phyloP scores from a whole-genome alignment of 2,888 invertebrate species.

The Iselma pallidipennis region DNA sequence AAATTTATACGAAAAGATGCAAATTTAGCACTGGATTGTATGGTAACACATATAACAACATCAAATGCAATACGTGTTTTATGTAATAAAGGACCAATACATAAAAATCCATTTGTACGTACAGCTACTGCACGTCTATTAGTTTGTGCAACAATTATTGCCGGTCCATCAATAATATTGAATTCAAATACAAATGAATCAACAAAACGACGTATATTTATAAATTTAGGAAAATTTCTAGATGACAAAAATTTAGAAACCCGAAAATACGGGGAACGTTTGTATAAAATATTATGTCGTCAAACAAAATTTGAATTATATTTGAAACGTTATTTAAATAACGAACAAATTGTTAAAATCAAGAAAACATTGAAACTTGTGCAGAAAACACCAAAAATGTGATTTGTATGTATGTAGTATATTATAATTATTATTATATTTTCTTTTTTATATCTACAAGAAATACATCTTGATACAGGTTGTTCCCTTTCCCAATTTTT shows the following conservation, averaged over 20 bases:
- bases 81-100: slow-evolving; percentile 56
- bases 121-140: slow-evolving; percentile 68
- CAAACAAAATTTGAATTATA: slow-evolving; percentile 61
- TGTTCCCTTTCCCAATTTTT: background rate
- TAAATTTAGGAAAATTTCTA: slow-evolving; percentile 58
- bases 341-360: slow-evolving; percentile 33
- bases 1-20: slow-evolving; percentile 76
- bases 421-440: slow-evolving; percentile 6
- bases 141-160: slow-evolving; percentile 65
- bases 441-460: background rate
- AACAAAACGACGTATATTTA: slow-evolving; percentile 58
- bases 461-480: background rate
- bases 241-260: slow-evolving; percentile 61
- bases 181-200: slow-evolving; percentile 59
- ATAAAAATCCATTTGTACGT: slow-evolving; percentile 72
- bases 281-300: slow-evolving; percentile 61
- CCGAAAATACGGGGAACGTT: slow-evolving; percentile 63
- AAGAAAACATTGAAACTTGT: slow-evolving; percentile 14
- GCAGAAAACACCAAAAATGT: slow-evolving; percentile 14
- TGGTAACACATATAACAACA: slow-evolving; percentile 70
- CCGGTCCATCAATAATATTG: slow-evolving; percentile 64
- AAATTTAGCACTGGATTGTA: slow-evolving; percentile 68
- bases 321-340: slow-evolving; percentile 53
- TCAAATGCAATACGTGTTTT: slow-evolving; percentile 60
- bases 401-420: too few species aligned